Conservation (phyloP, 2,888 invertebrate species). For the Herminia tarsipennalis region DNA sequence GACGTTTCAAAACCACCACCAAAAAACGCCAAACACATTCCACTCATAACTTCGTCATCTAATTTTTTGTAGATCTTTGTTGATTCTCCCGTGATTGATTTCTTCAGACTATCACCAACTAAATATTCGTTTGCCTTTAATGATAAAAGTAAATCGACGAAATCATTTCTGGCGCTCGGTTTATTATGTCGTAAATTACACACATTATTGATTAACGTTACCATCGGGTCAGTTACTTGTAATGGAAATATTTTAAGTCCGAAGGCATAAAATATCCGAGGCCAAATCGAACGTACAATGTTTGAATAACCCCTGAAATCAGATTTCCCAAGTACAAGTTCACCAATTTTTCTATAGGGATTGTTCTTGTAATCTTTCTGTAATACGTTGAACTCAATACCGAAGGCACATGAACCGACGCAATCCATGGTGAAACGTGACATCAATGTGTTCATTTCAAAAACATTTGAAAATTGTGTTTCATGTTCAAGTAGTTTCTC, state of each 20-base stretch:
- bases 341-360: constrained; percentile 3
- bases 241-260: constrained; percentile 7
- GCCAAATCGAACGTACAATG: constrained; percentile 14
- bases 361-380: neutral
- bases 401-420: constrained; percentile 12
- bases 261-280: constrained; percentile 14
- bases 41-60: constrained; percentile 65
- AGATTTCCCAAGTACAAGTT: neutral
- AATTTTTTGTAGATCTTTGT: constrained; percentile 41
- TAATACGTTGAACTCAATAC: constrained; percentile 13
- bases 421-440: constrained; percentile 19
- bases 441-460: constrained; percentile 11
- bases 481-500: constrained; percentile 21
- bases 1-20: constrained; percentile 54
- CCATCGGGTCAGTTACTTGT: neutral
- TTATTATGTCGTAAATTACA: constrained; percentile 1
- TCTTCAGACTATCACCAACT: constrained; percentile 23
- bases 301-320: constrained; percentile 1
- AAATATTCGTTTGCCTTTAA: constrained; percentile 21
- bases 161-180: constrained; percentile 27
- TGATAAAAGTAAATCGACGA: constrained; percentile 28
- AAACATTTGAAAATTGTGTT: constrained; percentile 1
- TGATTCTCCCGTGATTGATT: constrained; percentile 7
- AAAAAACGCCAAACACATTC: constrained; percentile 78
- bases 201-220: neutral